These are phyloP conservation scores for Spilosoma lubricipeda DNA, from an alignment of 2,888 invertebrate genomes.

Conservation along the genomic window DNA sequence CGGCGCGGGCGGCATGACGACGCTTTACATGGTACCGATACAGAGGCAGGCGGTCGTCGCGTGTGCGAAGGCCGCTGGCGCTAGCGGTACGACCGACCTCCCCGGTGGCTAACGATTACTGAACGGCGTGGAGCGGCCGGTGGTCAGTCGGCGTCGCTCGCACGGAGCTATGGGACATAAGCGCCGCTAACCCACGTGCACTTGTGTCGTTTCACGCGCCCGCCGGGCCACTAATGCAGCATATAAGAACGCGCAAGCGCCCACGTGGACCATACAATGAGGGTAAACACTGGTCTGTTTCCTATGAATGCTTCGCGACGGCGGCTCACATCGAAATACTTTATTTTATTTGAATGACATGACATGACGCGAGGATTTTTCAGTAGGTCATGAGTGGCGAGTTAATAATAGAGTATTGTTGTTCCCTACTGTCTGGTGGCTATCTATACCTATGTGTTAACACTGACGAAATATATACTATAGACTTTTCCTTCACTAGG, in stretches of 20 bases:
- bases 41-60: slow-evolving; percentile 5
- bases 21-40: slow-evolving; percentile 36
- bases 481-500: too few species aligned
- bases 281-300: slow-evolving; percentile 45
- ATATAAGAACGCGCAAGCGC: slow-evolving; percentile 68
- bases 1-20: slow-evolving; percentile 68
- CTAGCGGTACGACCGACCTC: slow-evolving; percentile 38
- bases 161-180: slow-evolving; percentile 36
- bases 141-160: slow-evolving; percentile 50
- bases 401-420: slow-evolving; percentile 3
- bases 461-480: too few species aligned
- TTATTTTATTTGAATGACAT: slow-evolving; percentile 33
- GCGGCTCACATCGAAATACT: slow-evolving; percentile 18
- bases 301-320: slow-evolving; percentile 28
- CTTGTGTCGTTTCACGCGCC: slow-evolving; percentile 18
- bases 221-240: slow-evolving; percentile 49
- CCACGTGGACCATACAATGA: slow-evolving; percentile 46
- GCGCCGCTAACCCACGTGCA: slow-evolving; percentile 26
- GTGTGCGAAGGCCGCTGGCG: slow-evolving; percentile 30
- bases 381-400: slow-evolving; percentile 14
- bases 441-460: background rate
- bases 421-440: background rate
- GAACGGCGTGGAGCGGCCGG: slow-evolving; percentile 46
- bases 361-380: slow-evolving; percentile 26
- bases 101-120: slow-evolving; percentile 44